Percentiles rank a stretch among this genome's conserved stretches.
Conservation (phyloP, 2,888 invertebrate genomes). For the Deroplatys truncata region DNA sequence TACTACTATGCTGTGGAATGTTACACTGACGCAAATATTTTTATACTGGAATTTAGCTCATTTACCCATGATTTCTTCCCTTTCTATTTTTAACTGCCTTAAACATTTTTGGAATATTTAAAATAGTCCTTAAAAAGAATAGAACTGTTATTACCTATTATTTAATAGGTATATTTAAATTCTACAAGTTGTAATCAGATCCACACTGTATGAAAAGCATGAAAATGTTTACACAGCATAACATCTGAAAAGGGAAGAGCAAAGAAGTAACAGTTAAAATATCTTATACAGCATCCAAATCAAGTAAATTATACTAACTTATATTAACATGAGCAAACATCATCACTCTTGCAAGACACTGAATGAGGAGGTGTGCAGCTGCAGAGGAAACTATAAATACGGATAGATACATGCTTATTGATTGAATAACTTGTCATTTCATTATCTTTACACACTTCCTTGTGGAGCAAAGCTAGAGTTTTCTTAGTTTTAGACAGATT, state of each 20-base stretch:
- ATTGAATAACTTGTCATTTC: not conserved
- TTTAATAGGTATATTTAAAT: too few species aligned
- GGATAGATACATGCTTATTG: not conserved
- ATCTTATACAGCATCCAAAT: not conserved
- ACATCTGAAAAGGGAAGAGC: not conserved
- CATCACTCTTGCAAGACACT: not conserved
- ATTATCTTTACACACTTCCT: not conserved
- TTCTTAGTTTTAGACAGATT: not conserved
- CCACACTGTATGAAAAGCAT: not conserved
- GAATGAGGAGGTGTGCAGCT: not conserved
- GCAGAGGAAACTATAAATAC: not conserved
- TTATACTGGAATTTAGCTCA: too few species aligned
- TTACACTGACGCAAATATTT: too few species aligned
- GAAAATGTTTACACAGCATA: not conserved
- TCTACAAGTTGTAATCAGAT: not conserved
- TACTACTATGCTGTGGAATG: too few species aligned
- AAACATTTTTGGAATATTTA: not conserved
- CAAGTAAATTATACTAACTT: not conserved
- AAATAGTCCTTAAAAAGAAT: not conserved
- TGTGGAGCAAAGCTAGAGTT: not conserved
- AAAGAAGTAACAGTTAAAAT: not conserved
- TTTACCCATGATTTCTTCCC: too few species aligned
- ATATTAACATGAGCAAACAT: not conserved
- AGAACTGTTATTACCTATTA: not conserved
- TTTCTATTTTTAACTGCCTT: not conserved